A percentile compares a stretch with the other conserved stretches of the same genome.
Evolutionary conservation across 2,888 invertebrate genomes (phyloP).

Genomic region (Chrysodeixis includens): DNA sequence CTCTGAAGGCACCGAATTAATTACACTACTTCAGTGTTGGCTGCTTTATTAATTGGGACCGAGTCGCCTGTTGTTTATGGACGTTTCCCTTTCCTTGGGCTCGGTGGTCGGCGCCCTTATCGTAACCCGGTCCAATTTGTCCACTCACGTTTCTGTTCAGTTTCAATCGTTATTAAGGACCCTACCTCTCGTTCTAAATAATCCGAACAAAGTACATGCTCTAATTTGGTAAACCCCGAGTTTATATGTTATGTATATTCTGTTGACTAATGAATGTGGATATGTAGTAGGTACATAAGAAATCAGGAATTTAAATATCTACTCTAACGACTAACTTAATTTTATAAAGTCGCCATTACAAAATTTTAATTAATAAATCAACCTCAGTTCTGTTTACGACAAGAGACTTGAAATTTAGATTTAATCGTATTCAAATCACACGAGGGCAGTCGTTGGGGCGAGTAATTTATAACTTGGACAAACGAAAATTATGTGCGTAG

Average conservation of each 20-base stretch:
- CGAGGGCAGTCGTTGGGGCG: conserved; percentile 62
- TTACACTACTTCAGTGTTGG: conserved; percentile 87
- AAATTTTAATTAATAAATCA: conserved; percentile 56
- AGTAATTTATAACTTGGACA: conserved; percentile 80
- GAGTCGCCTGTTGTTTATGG: conserved; percentile 88
- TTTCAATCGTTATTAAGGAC: conserved; percentile 85
- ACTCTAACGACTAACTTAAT: conserved; percentile 1
- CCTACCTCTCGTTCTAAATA: conserved; percentile 76
- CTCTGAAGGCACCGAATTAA: conserved; percentile 89
- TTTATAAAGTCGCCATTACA: conserved; percentile 31
- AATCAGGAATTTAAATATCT: not conserved
- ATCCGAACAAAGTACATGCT: conserved; percentile 41
- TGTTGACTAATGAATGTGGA: not conserved
- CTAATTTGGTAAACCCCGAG: conserved; percentile 9
- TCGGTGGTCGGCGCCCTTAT: conserved; percentile 72
- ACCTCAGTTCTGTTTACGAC: conserved; percentile 44
- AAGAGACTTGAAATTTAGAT: conserved; percentile 75
- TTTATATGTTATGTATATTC: no score
- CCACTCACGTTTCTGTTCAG: conserved; percentile 86
- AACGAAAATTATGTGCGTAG: conserved; percentile 81
- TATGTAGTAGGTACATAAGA: no score
- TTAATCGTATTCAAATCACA: conserved; percentile 77
- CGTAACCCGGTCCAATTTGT: conserved; percentile 87
- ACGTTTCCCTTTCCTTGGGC: conserved; percentile 81
- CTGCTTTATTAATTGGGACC: conserved; percentile 88